Evolutionary conservation across 1,140 invertebrate genomes (phyloP).

Genomic region (Marisa cornuarietis): DNA sequence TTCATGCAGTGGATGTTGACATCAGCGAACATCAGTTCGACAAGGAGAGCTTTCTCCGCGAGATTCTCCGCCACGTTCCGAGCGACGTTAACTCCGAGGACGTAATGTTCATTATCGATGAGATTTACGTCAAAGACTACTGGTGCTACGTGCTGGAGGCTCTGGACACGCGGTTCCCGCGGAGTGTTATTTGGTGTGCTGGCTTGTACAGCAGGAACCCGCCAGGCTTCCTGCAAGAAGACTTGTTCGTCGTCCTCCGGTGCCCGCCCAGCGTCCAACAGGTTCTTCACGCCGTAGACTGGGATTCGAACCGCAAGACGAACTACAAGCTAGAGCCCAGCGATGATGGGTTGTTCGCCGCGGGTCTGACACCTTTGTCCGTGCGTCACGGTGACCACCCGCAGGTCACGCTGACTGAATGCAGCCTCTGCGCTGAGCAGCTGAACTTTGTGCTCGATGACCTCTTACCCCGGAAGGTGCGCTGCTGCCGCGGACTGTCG

Average conservation of each 20-base stretch:
- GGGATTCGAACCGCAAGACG: slow-evolving; percentile 7
- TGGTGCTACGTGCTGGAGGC: slow-evolving; percentile 23
- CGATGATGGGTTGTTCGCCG: slow-evolving; percentile 1
- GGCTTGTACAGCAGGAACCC: slow-evolving; percentile 32
- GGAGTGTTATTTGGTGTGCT: slow-evolving; percentile 27
- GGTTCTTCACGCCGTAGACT: slow-evolving; percentile 24
- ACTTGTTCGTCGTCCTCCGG: slow-evolving; percentile 22
- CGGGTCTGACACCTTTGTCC: slow-evolving; percentile 10
- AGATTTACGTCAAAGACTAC: slow-evolving; percentile 32
- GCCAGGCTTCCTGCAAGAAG: slow-evolving; percentile 14
- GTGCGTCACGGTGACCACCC: slow-evolving; percentile 15
- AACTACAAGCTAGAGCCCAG: slow-evolving; percentile 16
- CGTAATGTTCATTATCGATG: slow-evolving; percentile 32
- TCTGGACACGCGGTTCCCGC: slow-evolving; percentile 9
- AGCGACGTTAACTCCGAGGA: slow-evolving; percentile 9
- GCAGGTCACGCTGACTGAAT: slow-evolving; percentile 16
- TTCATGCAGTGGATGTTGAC: slow-evolving; percentile 20
- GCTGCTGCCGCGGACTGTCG: background rate
- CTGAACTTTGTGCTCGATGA: background rate
- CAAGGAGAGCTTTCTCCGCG: slow-evolving; percentile 1
- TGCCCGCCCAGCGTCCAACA: slow-evolving; percentile 27
- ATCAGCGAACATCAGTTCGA: slow-evolving; percentile 22
- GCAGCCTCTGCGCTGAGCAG: background rate
- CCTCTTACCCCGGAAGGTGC: background rate
- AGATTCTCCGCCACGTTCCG: background rate